These are phyloP conservation scores for Pteromalus puparum DNA, from an alignment of 1,140 invertebrate genomes.

Conservation along the genomic window DNA sequence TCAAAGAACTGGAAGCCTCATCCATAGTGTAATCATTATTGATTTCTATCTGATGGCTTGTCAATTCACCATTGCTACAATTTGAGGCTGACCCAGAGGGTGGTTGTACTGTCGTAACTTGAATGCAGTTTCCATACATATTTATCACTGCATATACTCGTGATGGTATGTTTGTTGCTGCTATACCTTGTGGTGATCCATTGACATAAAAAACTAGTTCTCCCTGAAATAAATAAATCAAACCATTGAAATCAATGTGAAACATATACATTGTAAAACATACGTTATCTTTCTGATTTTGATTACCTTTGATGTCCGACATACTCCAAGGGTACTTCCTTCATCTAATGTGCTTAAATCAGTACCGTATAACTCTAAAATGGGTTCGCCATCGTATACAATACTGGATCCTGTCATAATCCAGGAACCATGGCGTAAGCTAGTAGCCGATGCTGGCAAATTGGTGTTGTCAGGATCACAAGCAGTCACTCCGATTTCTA, in stretches of 20 bases:
- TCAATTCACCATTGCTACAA: slow-evolving; percentile 62
- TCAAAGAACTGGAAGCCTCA: slow-evolving; percentile 67
- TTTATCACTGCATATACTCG: slow-evolving; percentile 91
- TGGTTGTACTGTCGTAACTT: slow-evolving; percentile 82
- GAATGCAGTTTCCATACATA: slow-evolving; percentile 94
- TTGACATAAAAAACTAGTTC: slow-evolving; percentile 94
- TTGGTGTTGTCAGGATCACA: slow-evolving; percentile 88
- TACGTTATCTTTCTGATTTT: slow-evolving; percentile 48
- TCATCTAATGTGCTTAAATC: slow-evolving; percentile 90
- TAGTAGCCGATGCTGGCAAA: slow-evolving; percentile 88
- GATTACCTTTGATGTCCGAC: slow-evolving; percentile 84
- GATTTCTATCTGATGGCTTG: slow-evolving; percentile 59
- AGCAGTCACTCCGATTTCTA: slow-evolving; percentile 94
- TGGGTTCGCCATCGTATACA: slow-evolving; percentile 86
- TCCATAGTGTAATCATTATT: slow-evolving; percentile 69
- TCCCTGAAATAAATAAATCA: slow-evolving; percentile 73
- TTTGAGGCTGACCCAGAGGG: slow-evolving; percentile 37
- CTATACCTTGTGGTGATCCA: slow-evolving; percentile 90
- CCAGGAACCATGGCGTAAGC: slow-evolving; percentile 91
- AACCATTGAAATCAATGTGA: slow-evolving; percentile 6
- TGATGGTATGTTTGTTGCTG: slow-evolving; percentile 85
- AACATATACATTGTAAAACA: not conserved
- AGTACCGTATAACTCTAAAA: slow-evolving; percentile 89
- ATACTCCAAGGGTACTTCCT: slow-evolving; percentile 89
- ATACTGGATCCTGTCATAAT: slow-evolving; percentile 91